phyloP scores from a whole-genome alignment of 2,888 invertebrate species.

The Sisyra terminalis region DNA sequence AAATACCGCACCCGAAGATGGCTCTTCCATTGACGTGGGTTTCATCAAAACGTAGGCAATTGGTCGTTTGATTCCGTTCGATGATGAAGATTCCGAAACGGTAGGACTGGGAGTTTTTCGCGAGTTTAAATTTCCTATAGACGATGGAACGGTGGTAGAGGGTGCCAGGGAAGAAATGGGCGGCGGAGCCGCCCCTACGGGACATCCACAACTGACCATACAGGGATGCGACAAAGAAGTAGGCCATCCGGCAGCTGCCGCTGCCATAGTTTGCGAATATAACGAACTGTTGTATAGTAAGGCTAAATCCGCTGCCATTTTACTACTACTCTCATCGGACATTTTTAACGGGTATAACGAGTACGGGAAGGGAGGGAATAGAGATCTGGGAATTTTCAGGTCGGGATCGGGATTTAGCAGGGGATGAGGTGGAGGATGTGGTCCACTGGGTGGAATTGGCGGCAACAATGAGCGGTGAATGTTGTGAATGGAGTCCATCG shows the following conservation, averaged over 20 bases:
- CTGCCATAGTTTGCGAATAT: slow-evolving; percentile 31
- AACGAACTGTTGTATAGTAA: slow-evolving; percentile 40
- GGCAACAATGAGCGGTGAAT: slow-evolving; percentile 33
- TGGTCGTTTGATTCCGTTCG: slow-evolving; percentile 27
- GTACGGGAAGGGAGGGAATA: slow-evolving; percentile 57
- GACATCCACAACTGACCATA: slow-evolving; percentile 33
- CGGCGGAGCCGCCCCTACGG: slow-evolving; percentile 18
- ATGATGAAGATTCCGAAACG: slow-evolving; percentile 5
- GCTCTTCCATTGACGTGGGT: slow-evolving; percentile 18
- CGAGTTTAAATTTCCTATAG: no score
- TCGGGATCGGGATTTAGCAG: slow-evolving; percentile 35
- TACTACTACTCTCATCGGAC: slow-evolving; percentile 35
- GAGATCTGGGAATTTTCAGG: slow-evolving; percentile 44
- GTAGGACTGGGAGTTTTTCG: slow-evolving; percentile 23
- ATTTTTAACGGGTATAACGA: slow-evolving; percentile 44
- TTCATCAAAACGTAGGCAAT: slow-evolving; percentile 48
- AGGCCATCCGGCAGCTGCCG: slow-evolving; percentile 25
- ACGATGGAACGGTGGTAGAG: no score
- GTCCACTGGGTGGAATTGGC: slow-evolving; percentile 29
- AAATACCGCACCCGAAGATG: neutral
- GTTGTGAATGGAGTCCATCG: slow-evolving; percentile 23
- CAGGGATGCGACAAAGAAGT: slow-evolving; percentile 20
- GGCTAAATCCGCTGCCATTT: slow-evolving; percentile 52
- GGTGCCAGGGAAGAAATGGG: slow-evolving; percentile 4
- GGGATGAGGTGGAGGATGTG: slow-evolving; percentile 32